phyloP scores from a whole-genome alignment of 1,140 invertebrate species.

The Drosophila orosa region DNA sequence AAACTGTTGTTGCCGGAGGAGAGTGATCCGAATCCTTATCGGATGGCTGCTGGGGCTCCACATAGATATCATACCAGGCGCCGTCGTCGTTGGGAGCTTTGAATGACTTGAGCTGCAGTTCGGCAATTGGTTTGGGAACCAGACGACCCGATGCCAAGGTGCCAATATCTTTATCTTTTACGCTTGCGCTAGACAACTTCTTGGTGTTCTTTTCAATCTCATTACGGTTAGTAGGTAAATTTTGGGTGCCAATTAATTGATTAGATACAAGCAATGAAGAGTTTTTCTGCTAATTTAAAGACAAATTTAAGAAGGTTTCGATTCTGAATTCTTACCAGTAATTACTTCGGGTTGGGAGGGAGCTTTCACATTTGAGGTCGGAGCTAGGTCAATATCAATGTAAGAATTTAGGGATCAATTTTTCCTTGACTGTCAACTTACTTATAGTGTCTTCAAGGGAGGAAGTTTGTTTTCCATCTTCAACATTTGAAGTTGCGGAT shows the following conservation, averaged over 20 bases:
- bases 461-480: not conserved
- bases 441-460: not conserved
- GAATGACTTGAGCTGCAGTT: constrained; percentile 69
- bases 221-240: constrained; percentile 45
- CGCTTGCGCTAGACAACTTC: constrained; percentile 36
- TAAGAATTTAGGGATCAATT: not conserved
- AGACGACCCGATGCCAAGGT: constrained; percentile 51
- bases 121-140: constrained; percentile 57
- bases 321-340: constrained; percentile 55
- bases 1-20: not conserved
- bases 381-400: not conserved
- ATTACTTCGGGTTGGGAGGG: constrained; percentile 48
- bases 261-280: constrained; percentile 66
- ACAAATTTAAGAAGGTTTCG: constrained; percentile 50
- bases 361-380: not conserved
- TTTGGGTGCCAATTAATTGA: constrained; percentile 71
- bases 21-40: not conserved
- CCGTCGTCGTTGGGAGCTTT: constrained; percentile 46
- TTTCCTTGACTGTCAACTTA: not conserved
- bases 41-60: constrained; percentile 5
- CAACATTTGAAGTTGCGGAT: too few species aligned
- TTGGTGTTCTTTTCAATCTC: constrained; percentile 54
- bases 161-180: constrained; percentile 55
- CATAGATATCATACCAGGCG: constrained; percentile 57
- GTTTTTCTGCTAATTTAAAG: constrained; percentile 73